Evolutionary conservation across 1,140 invertebrate species (phyloP), one percentile per base, ranked within the genome.

Genomic region (Pararge aegeria): DNA sequence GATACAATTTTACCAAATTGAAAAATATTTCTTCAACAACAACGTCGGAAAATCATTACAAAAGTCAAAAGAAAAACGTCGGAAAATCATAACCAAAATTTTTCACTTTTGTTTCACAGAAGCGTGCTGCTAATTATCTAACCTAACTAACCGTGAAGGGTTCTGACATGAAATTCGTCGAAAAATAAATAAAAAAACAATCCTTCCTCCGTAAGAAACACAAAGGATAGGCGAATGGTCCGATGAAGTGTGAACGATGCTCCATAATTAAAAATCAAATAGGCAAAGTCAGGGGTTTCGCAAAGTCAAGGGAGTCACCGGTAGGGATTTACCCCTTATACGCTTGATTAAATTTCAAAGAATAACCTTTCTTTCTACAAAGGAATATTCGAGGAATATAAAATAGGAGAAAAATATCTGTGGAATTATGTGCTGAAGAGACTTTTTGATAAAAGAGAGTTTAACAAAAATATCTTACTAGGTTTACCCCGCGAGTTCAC

Each of bases 201-300:
- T 83, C 75, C 75, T 80, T 85, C 73, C 80, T 73, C 64, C 77
- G 52, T 63, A 80, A 85, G 80, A 89, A 83, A 86, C 75, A 87
- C 73, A 86, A 88, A 83, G 78, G 76, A 79, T 80, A 76, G 76
- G 70, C 66, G 70, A 74, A 54, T 68, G 68, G 69, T 73, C 69
- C 80, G 76, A 85, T 89, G 66, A 81, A 87, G 84, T 83, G 86
- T 85, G 73, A 84, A 79, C 62, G 60, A 67, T 75, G 75, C 67
- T 73, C 71, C 73, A 75, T 87, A 89, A 89, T 89, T 87, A 89
- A 87, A 85, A 86, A 79, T 87, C 83, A 84, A 80, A 73, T 68
- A 73, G 65, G 65, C 70, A 79, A 78, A 76, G 72, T 78, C 75
- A 66, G 73, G 69, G 73, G 62, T 62, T 77, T 73, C 75, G 73